Evolutionary conservation across 2,113 vertebrate species (phyloP), one percentile per base, ranked within the genome.

Genomic region (Toxostoma redivivum): DNA sequence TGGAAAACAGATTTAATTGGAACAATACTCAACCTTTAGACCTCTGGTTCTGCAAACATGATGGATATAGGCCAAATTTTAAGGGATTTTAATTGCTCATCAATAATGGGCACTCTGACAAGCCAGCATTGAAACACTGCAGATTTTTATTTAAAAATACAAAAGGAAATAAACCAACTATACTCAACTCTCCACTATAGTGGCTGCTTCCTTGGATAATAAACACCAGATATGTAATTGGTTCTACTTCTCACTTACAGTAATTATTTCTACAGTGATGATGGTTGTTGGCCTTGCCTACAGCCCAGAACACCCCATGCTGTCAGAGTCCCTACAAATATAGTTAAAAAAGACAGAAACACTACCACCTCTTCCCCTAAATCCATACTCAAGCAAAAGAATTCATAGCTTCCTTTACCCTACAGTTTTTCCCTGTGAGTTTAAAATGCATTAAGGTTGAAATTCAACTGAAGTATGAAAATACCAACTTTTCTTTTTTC

Each of bases 1-100:
- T 80, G 50, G 57, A 85, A 92, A 93, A 91, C 85, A 90, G 70
- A 85, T 86, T 85, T 88, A 72, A 61, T 56, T 85, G 25, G 74
- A 88, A 88, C 31, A 64, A 25, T 61, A 37, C 13, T 85, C 31
- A 88, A 73, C 62, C 45, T 85, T 92, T 56, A 95, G 53, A 72
- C 53, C 70, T 45, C 38, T 60, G 57, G 12, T 66, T 64, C 81
- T 67, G 38, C 48, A 91, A 71, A 71, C 15, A 48, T 10, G 10
- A 67, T 81, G 81, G 78, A 71, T 25, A 69, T 3, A 79, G 17
- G 53, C 22, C 78, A 96, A 42, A 90, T 89, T 84, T 65, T 86
- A 82, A 45, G n/a, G 5, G 47, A 86, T 87, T 54, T 83, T 78
- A 71, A 78, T 84, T 92, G 48, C 56, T 94, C 56, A 73, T 57